A percentile compares a stretch with the other conserved stretches of the same genome.
phyloP scores from a whole-genome alignment of 2,888 invertebrate species.

The Melinaea menophilus region DNA sequence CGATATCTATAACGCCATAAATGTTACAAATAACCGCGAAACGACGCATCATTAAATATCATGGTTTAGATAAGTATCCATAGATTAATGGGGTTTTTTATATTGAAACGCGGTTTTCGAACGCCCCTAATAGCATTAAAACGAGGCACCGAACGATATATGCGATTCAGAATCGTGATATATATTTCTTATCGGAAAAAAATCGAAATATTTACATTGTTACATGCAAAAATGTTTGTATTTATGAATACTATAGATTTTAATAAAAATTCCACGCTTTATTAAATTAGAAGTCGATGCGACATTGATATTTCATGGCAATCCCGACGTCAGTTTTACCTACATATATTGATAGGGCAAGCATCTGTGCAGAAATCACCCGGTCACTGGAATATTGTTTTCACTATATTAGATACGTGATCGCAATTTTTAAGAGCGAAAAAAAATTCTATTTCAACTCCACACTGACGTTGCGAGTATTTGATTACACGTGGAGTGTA shows the following conservation, averaged over 20 bases:
- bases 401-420: conserved; percentile 80
- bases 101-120: conserved; percentile 55
- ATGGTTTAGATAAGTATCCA: conserved; percentile 66
- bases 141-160: conserved; percentile 49
- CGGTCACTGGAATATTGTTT: conserved; percentile 80
- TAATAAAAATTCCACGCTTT: conserved; percentile 19
- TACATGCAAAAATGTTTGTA: no score
- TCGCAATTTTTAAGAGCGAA: conserved; percentile 77
- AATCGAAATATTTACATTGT: conserved; percentile 9
- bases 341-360: conserved; percentile 68
- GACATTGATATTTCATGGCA: conserved; percentile 60
- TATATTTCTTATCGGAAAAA: conserved; percentile 38
- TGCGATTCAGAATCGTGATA: conserved; percentile 67
- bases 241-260: no score
- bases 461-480: conserved; percentile 64
- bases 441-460: conserved; percentile 72
- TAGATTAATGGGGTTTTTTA: conserved; percentile 74
- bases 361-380: conserved; percentile 75
- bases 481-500: conserved; percentile 69
- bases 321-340: conserved; percentile 64
- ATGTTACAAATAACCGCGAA: conserved; percentile 75
- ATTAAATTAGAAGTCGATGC: conserved; percentile 24
- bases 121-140: conserved; percentile 64
- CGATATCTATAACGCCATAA: conserved; percentile 55
- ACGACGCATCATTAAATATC: conserved; percentile 75